Evolutionary conservation across 2,113 vertebrate genomes (phyloP).

Genomic region (Toxotes jaculatrix): DNA sequence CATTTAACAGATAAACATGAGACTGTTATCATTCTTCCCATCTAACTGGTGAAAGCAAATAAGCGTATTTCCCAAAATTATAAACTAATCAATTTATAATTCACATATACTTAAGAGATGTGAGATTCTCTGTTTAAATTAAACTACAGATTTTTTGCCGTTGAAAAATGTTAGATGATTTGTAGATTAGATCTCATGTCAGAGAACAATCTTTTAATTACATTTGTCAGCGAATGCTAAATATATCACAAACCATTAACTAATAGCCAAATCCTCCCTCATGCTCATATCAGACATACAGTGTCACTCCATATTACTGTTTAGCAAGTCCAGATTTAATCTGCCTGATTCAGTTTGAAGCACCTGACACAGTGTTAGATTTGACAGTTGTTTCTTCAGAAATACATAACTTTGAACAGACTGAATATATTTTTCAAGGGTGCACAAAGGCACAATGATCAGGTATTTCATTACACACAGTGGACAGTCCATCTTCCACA

Average conservation of each 20-base stretch:
- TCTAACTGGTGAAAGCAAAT: too few species aligned
- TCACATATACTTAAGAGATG: not conserved
- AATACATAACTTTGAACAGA: not conserved
- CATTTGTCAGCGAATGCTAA: conserved; percentile 12
- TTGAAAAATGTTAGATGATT: not conserved
- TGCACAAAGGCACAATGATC: not conserved
- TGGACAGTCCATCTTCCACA: not conserved
- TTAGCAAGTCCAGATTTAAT: not conserved
- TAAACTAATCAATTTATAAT: not conserved
- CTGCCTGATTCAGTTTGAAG: not conserved
- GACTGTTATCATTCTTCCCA: not conserved
- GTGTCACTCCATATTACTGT: conserved; percentile 10
- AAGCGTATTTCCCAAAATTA: too few species aligned
- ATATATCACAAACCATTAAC: conserved; percentile 26
- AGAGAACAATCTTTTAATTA: conserved; percentile 9
- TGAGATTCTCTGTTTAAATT: not conserved
- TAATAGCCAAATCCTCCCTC: not conserved
- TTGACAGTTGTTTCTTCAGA: not conserved
- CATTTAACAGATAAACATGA: not conserved
- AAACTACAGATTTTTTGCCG: not conserved
- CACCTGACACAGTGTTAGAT: not conserved
- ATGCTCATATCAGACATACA: not conserved
- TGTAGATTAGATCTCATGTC: not conserved
- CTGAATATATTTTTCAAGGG: not conserved
- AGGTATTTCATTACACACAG: not conserved